A percentile compares a stretch with the other conserved stretches of the same genome.
Conservation (phyloP, 1,140 invertebrate genomes). For the Dendrolimus kikuchii region DNA sequence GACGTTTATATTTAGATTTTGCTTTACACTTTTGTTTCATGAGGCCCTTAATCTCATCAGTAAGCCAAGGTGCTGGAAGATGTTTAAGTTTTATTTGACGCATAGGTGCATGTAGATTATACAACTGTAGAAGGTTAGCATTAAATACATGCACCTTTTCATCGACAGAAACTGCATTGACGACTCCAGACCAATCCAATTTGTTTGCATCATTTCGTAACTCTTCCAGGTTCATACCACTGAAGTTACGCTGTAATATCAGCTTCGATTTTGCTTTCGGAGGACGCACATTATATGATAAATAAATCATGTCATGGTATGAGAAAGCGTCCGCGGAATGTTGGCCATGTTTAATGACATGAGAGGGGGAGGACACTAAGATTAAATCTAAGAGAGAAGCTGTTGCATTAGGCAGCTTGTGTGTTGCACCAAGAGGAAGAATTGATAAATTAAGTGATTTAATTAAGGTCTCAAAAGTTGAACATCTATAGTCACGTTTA, state of each 20-base stretch:
- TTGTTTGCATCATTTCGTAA: neutral
- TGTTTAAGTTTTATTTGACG: neutral
- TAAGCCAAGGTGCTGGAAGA: neutral
- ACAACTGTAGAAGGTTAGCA: neutral
- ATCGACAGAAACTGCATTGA: too few relatives aligned
- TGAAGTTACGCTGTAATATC: neutral
- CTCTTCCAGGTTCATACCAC: neutral
- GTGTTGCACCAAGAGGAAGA: slow-evolving; percentile 7
- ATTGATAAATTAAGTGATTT: slow-evolving; percentile 6
- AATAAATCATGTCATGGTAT: neutral
- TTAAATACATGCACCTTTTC: too few relatives aligned
- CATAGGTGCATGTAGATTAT: neutral
- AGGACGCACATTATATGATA: neutral
- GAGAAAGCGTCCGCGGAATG: neutral
- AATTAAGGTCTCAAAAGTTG: neutral
- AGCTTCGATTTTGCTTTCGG: too few relatives aligned
- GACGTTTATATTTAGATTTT: neutral
- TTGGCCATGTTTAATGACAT: slow-evolving; percentile 6
- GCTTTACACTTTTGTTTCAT: neutral
- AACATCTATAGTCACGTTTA: too few relatives aligned
- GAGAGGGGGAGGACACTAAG: neutral
- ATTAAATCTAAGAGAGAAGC: slow-evolving; percentile 7
- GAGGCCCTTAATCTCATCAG: neutral
- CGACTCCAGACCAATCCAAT: too few relatives aligned
- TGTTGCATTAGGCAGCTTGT: slow-evolving; percentile 6